Conservation (phyloP, 2,797 vertebrate species). For the Loris lydekkerianus region DNA sequence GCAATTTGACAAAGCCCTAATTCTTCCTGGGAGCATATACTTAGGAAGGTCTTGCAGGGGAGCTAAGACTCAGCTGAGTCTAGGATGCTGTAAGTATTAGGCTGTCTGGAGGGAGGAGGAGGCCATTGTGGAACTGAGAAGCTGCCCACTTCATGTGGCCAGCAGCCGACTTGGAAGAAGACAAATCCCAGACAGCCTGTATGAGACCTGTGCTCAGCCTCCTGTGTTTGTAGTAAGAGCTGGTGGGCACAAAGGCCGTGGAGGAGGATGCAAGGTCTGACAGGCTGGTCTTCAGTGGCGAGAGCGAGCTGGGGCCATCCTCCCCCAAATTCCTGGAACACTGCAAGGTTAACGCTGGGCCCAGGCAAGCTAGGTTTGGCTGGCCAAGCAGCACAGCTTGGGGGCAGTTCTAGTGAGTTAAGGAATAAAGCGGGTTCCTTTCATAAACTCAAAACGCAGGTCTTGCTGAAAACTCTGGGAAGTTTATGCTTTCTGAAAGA, state of each 20-base stretch:
- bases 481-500: conserved; percentile 11
- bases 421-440: background rate
- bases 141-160: background rate
- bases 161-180: background rate
- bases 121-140: background rate
- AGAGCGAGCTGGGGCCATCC: background rate
- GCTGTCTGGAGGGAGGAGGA: background rate
- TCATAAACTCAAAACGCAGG: conserved; percentile 43
- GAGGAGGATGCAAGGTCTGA: background rate
- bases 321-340: background rate
- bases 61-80: background rate
- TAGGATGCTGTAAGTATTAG: background rate
- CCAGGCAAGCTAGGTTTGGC: background rate
- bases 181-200: background rate
- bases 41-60: background rate
- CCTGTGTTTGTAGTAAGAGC: background rate
- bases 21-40: background rate
- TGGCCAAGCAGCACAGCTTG: background rate
- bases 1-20: background rate
- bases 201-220: background rate
- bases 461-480: conserved; percentile 1
- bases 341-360: background rate
- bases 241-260: background rate
- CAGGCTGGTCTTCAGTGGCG: background rate
- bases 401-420: background rate